These are phyloP conservation scores for Tinea semifulvella DNA, from an alignment of 2,888 invertebrate genomes.

Conservation along the genomic window DNA sequence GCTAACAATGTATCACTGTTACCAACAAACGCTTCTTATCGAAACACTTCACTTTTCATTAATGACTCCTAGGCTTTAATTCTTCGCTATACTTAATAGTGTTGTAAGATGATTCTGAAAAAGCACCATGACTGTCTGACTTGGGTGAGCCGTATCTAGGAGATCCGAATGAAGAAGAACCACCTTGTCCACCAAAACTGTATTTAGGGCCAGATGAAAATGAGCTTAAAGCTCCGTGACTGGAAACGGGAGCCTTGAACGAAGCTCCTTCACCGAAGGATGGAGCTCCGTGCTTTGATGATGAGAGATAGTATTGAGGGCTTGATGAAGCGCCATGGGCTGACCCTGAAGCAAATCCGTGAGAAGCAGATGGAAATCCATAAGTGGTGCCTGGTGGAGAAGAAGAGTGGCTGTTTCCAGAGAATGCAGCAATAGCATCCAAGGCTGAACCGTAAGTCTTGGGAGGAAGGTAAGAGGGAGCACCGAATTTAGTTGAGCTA, in stretches of 20 bases:
- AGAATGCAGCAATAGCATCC: constrained; percentile 39
- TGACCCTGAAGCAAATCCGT: constrained; percentile 28
- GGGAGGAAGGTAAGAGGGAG: constrained; percentile 36
- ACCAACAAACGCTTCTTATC: background rate
- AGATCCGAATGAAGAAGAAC: constrained; percentile 22
- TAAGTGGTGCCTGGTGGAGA: constrained; percentile 44
- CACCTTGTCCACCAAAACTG: constrained; percentile 35
- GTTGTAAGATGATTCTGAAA: constrained; percentile 53
- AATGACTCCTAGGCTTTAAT: constrained; percentile 45
- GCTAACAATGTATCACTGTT: background rate
- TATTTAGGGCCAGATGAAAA: constrained; percentile 45
- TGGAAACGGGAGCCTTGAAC: constrained; percentile 36
- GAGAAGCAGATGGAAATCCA: constrained; percentile 38
- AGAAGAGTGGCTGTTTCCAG: constrained; percentile 37
- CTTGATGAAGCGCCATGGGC: constrained; percentile 41
- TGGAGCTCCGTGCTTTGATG: constrained; percentile 35
- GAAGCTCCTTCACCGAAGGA: constrained; percentile 41
- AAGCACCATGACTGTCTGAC: constrained; percentile 46
- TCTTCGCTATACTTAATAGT: constrained; percentile 62
- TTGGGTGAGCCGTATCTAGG: constrained; percentile 39
- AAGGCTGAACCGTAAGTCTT: constrained; percentile 39
- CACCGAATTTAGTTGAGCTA: constrained; percentile 38
- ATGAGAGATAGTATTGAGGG: constrained; percentile 41
- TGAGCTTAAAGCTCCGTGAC: constrained; percentile 39
- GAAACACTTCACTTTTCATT: constrained; percentile 21